Base-by-base conservation (phyloP, 92 coral and sea anemone species). In the Hydrozoanthus gracilis region DNA sequence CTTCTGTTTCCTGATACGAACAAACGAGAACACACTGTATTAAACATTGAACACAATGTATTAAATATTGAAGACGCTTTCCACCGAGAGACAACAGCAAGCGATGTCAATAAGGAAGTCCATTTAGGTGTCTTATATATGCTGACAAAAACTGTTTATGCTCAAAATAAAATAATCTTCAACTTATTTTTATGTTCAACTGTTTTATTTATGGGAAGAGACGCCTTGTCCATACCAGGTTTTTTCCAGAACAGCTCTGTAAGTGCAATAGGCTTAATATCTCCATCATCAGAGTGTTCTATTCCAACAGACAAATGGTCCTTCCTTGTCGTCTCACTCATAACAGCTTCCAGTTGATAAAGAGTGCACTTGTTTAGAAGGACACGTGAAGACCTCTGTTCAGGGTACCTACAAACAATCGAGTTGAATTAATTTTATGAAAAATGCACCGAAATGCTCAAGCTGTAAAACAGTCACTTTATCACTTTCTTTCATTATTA, bases 231-330 rank as follows among this genome's bases (percentile, higher is more conserved):
- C 67, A 60, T 60, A 60, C 67, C n/a, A 60, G 67, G 67, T 17
- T 60, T 60, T 17, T 4, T 60, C 67, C 67, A 60, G 67, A 60
- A 60, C 67, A 60, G n/a, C 67, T 60, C n/a, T 10, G 67, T 60
- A 17, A 6, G 12, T 60, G 67, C 67, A 60, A 60, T 60, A 2
- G 67, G 67, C n/a, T 60, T 10, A 12, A 60, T 5, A 4, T 60
- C 67, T 6, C 67, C 67, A 15, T 10, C 67, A 4, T 60, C 67
- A 60, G 67, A 60, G n/a, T 12, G 14, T 17, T 60, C n/a, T 15
- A 60, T 60, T 12, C 67, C 67, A 60, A 60, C 67, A 12, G 67
- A 60, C n/a, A 60, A 60, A 60, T 60, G 67, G n/a, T 60, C 67
- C n/a, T 4, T 15, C 0, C 67, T n/a, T 17, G 4, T 17, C 5